phyloP scores from a whole-genome alignment of 1,140 invertebrate genomes.

The Aphis gossypii region DNA sequence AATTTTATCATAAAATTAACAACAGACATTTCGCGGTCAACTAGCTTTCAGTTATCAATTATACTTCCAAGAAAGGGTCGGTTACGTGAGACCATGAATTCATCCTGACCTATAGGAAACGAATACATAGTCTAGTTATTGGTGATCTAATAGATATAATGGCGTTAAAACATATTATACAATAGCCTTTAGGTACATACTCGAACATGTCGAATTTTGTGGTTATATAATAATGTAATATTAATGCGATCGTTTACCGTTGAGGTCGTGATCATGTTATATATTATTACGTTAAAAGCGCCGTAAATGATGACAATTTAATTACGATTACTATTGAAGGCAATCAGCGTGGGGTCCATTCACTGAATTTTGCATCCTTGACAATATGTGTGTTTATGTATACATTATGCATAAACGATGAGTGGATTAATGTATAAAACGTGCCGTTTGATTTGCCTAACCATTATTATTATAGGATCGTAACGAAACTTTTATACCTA shows the following conservation, averaged over 20 bases:
- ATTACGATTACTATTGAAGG: constrained; percentile 22
- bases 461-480: background rate
- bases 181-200: background rate
- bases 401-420: background rate
- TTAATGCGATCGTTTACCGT: background rate
- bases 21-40: background rate
- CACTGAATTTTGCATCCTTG: constrained; percentile 39
- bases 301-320: background rate
- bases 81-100: background rate
- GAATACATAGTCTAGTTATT: background rate
- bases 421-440: constrained; percentile 26
- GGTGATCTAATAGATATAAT: background rate
- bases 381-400: background rate
- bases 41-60: background rate
- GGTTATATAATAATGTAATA: background rate
- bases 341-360: background rate
- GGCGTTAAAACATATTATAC: constrained; percentile 4
- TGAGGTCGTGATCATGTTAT: background rate
- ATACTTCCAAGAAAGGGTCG: background rate
- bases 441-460: background rate
- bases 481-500: background rate
- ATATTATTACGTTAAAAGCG: background rate
- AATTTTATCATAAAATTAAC: background rate
- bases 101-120: background rate
- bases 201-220: background rate